Percentiles rank a stretch among this genome's conserved stretches.
These are phyloP conservation scores for Sapayoa aenigma DNA, from an alignment of 2,113 vertebrate species.

Conservation along the genomic window DNA sequence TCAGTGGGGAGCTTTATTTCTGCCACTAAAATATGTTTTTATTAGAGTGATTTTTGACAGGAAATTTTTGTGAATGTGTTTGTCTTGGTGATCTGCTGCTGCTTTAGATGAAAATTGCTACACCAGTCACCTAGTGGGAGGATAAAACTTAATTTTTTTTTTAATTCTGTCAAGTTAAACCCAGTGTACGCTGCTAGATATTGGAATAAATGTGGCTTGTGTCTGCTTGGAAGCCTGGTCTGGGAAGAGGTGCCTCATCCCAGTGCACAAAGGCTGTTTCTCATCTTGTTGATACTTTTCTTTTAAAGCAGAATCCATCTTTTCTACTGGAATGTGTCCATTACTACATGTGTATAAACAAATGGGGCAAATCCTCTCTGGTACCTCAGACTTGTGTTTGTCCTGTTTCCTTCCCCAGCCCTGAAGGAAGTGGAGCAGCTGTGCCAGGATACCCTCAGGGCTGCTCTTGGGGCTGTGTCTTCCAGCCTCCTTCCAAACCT, in stretches of 20 bases:
- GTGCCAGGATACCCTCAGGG: background rate
- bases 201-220: background rate
- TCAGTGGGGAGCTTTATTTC: slow-evolving; percentile 58
- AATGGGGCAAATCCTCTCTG: background rate
- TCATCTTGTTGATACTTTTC: background rate
- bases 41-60: slow-evolving; percentile 46
- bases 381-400: background rate
- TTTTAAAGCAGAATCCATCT: background rate
- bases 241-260: background rate
- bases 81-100: slow-evolving; percentile 25
- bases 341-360: background rate
- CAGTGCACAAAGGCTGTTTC: background rate
- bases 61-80: slow-evolving; percentile 54
- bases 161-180: background rate
- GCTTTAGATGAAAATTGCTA: slow-evolving; percentile 30
- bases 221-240: background rate
- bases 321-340: background rate
- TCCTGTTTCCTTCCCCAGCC: background rate
- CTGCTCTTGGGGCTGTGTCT: background rate
- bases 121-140: background rate
- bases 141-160: background rate
- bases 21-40: slow-evolving; percentile 54
- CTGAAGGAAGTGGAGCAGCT: rapidly evolving
- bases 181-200: background rate
- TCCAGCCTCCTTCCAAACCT: background rate